Base-by-base conservation (phyloP, 1,140 invertebrate species). In the Streblospio benedicti region DNA sequence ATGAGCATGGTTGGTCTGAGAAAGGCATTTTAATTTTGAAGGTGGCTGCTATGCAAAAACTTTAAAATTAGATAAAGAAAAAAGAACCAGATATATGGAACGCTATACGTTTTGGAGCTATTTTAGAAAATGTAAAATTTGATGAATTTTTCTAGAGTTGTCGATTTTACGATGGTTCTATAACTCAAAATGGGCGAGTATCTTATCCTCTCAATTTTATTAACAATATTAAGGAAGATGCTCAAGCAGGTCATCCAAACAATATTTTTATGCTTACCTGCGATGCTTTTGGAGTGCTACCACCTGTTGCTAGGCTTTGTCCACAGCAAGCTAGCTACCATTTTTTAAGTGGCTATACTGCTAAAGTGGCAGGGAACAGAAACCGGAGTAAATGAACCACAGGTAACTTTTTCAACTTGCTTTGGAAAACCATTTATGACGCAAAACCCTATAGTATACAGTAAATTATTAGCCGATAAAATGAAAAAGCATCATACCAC, bases 251-350 rank as follows among this genome's bases (percentile, higher is more conserved):
- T 38, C 28, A 31, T 31, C 52, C 52, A 18, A 33, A 28, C 14
- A 55, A 55, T 55, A 33, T 55, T n/a, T n/a, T 55, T 38, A 18
- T 55, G 16, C 33, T 55, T 33, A 55, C 52, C 52, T 31, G 28
- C n/a, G 52, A 55, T 33, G 52, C 52, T 16, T 14, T 55, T 45
- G 52, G 52, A 3, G 52, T 55, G 38, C 27, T 55, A 5, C 52
- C 52, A 4, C 52, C 52, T 18, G 33, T 55, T n/a, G 28, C 52
- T 18, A 55, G 27, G 27, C 27, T 55, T 3, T 33, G n/a, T 38
- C 16, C n/a, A 2, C 16, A 55, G 28, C 52, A 55, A 28, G 52
- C 52, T 33, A 55, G 31, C 28, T 32, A 18, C 38, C 52, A 55
- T 38, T 55, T 55, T 33, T 18, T 55, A n/a, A 18, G 16, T 4